A percentile compares a stretch with the other conserved stretches of the same genome.
Evolutionary conservation across 2,888 invertebrate species (phyloP).

Genomic region (Eupithecia exiguata): DNA sequence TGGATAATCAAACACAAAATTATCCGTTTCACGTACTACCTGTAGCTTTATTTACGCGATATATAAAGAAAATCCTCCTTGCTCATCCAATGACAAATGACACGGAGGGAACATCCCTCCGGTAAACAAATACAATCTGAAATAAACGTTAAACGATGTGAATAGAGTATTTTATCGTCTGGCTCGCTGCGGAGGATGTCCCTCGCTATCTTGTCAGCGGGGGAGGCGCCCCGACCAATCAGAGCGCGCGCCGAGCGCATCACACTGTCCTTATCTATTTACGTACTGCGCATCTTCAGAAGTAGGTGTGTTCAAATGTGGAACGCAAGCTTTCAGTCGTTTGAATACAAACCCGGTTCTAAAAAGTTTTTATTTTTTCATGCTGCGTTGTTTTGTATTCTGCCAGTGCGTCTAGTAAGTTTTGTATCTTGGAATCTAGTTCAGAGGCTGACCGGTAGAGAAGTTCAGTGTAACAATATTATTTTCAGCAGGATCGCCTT

Average conservation of each 20-base stretch:
- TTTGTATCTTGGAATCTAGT: background rate
- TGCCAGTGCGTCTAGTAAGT: conserved; percentile 9
- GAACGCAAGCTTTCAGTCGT: conserved; percentile 19
- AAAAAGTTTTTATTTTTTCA: background rate
- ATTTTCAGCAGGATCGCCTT: conserved; percentile 1
- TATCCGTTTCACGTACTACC: background rate
- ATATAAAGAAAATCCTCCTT: conserved; percentile 76
- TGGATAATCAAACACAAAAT: background rate
- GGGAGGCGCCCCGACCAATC: conserved; percentile 77
- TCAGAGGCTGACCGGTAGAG: background rate
- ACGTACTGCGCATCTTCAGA: conserved; percentile 72
- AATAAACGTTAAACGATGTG: conserved; percentile 48
- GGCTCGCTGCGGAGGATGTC: conserved; percentile 70
- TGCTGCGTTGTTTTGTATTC: conserved; percentile 1
- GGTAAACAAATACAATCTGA: conserved; percentile 44
- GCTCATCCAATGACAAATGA: conserved; percentile 82
- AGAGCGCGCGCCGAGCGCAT: conserved; percentile 69
- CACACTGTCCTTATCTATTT: conserved; percentile 73
- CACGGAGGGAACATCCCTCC: conserved; percentile 80
- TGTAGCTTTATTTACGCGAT: conserved; percentile 43
- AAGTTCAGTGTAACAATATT: background rate
- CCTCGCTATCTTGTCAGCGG: conserved; percentile 82
- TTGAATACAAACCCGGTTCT: conserved; percentile 17
- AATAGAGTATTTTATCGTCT: conserved; percentile 50
- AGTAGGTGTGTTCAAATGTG: conserved; percentile 33